Evolutionary conservation across 2,113 vertebrate species (phyloP).

Genomic region (Enhydra lutris): DNA sequence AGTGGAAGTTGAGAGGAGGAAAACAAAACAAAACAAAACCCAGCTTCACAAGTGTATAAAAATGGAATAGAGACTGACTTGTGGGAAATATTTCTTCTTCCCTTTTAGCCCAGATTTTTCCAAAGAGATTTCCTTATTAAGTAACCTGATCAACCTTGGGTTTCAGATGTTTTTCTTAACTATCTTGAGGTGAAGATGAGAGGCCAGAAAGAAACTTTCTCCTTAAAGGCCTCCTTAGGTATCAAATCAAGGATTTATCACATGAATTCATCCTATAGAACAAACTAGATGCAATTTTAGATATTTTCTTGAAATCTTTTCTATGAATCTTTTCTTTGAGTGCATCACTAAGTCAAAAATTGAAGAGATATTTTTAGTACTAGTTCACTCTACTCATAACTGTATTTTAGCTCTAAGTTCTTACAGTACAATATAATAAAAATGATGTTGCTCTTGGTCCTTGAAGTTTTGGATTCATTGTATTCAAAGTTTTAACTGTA

Average conservation of each 20-base stretch:
- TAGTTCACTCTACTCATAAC: slow-evolving; percentile 1
- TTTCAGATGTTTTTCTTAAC: neutral
- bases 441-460: neutral
- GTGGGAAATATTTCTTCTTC: neutral
- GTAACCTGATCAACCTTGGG: neutral
- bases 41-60: neutral
- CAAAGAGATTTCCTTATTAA: neutral
- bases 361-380: slow-evolving; percentile 38
- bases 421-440: neutral
- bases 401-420: neutral
- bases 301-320: slow-evolving; percentile 36
- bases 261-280: neutral
- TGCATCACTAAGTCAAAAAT: slow-evolving; percentile 23
- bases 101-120: neutral
- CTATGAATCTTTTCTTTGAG: slow-evolving; percentile 8
- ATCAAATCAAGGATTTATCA: neutral
- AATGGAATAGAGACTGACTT: neutral
- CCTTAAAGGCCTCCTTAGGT: neutral
- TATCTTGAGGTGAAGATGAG: neutral
- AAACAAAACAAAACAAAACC: neutral
- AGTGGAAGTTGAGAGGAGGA: neutral
- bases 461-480: slow-evolving; percentile 51
- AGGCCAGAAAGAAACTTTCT: neutral
- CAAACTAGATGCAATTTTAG: neutral
- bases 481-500: slow-evolving; percentile 45